Base-by-base conservation (phyloP, 1,140 invertebrate genomes). In the Cotesia vestalis region DNA sequence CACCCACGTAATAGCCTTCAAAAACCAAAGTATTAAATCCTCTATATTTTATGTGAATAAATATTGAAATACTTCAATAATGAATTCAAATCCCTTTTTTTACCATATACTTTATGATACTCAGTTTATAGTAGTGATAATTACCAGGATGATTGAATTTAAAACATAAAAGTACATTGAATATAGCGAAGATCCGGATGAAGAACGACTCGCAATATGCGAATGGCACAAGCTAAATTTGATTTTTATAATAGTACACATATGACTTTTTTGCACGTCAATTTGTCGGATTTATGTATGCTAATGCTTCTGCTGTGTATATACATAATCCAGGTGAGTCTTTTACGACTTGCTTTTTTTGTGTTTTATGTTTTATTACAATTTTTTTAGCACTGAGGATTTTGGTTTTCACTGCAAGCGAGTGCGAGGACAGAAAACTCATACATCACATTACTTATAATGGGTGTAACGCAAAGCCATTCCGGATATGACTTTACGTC, bases 261-360 rank as follows among this genome's bases (percentile, higher is more conserved):
- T 14, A 27, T 17, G 55, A n/a, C 12, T 35, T 64, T 35, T 40
- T 64, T 17, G 20, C 4, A 36, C 36, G 38, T 64, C 62, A 64
- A 64, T 64, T 64, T 64, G 34, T 38, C 35, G 36, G 62, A 51
- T 64, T 64, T 40, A 40, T 38, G 36, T 20, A 64, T 40, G 62
- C 36, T 64, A 64, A 64, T 61, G 34, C 60, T 5, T 61, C 11
- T 61, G 4, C 4, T 61, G 34, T 59, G 34, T 6, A 27, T 34
- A 20, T 61, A 34, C 38, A 46, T 27, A 27, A 27, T 27, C 27
- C n/a, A 66, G 63, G 12, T 51, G 36, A 17, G 14, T 46, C 40
- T 51, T 14, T 46, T 38, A 12, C 46, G 20, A 40, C 40, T 66
- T 11, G 20, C 34, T 27, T 51, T 66, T 46, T 36, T 11, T 36